A percentile compares a stretch with the other conserved stretches of the same genome.
Conservation (phyloP, 2,113 vertebrate species). For the Bombycilla garrulus region DNA sequence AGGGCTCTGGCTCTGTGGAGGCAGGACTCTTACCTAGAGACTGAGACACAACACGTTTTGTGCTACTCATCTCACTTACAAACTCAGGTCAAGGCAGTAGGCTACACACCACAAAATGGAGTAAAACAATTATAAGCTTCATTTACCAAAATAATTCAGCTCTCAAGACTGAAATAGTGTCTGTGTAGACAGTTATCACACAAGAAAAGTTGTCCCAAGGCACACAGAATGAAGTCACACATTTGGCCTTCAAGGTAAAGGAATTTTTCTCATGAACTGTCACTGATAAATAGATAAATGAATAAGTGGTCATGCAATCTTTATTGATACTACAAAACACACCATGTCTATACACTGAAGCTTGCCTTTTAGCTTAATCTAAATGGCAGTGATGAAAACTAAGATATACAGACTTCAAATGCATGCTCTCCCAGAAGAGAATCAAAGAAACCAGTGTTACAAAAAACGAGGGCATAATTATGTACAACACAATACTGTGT, state of each 20-base stretch:
- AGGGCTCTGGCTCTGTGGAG: fast-evolving
- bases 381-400: neutral
- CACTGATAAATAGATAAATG: neutral
- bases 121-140: neutral
- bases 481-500: neutral
- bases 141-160: neutral
- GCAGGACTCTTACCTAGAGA: neutral
- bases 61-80: neutral
- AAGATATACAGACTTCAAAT: neutral
- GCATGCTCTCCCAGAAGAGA: neutral
- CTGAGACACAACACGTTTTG: fast-evolving
- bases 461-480: neutral
- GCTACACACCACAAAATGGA: neutral
- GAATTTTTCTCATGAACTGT: neutral
- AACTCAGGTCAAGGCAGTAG: neutral
- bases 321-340: neutral
- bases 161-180: neutral
- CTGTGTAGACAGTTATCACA: neutral
- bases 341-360: neutral
- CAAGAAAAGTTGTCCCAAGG: neutral
- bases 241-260: neutral
- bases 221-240: neutral
- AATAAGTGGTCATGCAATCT: neutral
- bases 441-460: neutral
- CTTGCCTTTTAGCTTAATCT: neutral